phyloP scores from a whole-genome alignment of 2,888 invertebrate species.

The Carabus problematicus region DNA sequence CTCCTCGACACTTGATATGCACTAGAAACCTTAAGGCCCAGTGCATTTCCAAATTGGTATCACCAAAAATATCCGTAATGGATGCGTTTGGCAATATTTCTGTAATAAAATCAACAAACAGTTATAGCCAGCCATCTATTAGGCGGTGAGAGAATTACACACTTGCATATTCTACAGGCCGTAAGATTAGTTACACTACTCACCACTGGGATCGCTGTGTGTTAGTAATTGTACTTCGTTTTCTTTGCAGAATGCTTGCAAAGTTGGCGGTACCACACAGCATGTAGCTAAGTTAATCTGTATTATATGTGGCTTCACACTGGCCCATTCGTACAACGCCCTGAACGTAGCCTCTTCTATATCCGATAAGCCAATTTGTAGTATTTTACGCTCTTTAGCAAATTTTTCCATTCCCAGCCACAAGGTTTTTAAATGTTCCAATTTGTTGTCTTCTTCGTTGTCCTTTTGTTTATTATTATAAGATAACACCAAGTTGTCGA shows the following conservation, averaged over 20 bases:
- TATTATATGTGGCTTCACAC: conserved; percentile 84
- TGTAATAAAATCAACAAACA: conserved; percentile 48
- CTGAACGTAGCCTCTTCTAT: conserved; percentile 83
- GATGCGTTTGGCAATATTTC: conserved; percentile 66
- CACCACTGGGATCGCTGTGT: conserved; percentile 92
- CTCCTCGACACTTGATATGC: conserved; percentile 89
- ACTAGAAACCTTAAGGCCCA: conserved; percentile 90
- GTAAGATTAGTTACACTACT: conserved; percentile 46
- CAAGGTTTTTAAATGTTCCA: conserved; percentile 74
- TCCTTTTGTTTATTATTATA: conserved; percentile 63
- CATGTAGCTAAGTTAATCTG: conserved; percentile 93
- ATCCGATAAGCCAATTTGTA: conserved; percentile 86
- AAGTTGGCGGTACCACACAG: conserved; percentile 90
- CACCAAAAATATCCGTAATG: conserved; percentile 66
- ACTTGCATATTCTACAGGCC: neutral
- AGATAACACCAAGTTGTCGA: conserved; percentile 85
- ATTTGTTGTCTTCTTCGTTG: conserved; percentile 52
- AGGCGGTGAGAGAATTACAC: conserved; percentile 25
- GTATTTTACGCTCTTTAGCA: conserved; percentile 68
- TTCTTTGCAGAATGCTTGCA: conserved; percentile 88
- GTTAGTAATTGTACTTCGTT: conserved; percentile 93
- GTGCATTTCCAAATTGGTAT: conserved; percentile 61
- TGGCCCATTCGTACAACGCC: conserved; percentile 77
- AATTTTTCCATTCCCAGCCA: conserved; percentile 82
- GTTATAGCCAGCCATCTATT: conserved; percentile 44